phyloP scores from a whole-genome alignment of 2,888 invertebrate genomes.

The Netelia melanura region DNA sequence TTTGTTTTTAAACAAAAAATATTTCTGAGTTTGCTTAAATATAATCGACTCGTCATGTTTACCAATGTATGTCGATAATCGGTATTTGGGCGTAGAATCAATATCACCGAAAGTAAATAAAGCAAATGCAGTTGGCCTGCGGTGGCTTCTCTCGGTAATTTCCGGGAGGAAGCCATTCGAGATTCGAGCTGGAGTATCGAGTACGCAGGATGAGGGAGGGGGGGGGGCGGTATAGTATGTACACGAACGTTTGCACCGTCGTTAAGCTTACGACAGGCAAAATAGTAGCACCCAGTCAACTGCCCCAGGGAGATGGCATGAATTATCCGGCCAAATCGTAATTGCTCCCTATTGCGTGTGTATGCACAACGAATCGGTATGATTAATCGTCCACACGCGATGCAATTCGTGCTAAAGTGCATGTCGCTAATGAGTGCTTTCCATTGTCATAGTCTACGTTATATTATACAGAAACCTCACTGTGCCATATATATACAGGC shows the following conservation, averaged over 20 bases:
- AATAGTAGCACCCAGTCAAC: constrained; percentile 43
- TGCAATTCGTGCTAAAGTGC: constrained; percentile 72
- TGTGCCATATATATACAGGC: constrained; percentile 5
- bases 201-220: neutral
- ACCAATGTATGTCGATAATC: no score
- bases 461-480: constrained; percentile 21
- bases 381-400: constrained; percentile 73
- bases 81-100: no score
- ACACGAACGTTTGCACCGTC: constrained; percentile 17
- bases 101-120: neutral
- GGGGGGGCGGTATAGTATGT: neutral
- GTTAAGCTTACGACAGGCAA: constrained; percentile 30
- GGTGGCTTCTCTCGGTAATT: constrained; percentile 2
- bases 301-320: constrained; percentile 56
- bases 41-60: no score
- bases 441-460: constrained; percentile 66
- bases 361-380: constrained; percentile 72
- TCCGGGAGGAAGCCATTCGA: neutral
- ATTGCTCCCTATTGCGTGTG: constrained; percentile 69
- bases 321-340: constrained; percentile 69
- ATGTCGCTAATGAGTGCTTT: constrained; percentile 72
- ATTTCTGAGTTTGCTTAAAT: no score
- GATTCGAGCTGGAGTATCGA: constrained; percentile 1
- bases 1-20: no score
- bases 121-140: neutral